phyloP scores from a whole-genome alignment of 2,888 invertebrate genomes.

The Emmelina monodactyla region DNA sequence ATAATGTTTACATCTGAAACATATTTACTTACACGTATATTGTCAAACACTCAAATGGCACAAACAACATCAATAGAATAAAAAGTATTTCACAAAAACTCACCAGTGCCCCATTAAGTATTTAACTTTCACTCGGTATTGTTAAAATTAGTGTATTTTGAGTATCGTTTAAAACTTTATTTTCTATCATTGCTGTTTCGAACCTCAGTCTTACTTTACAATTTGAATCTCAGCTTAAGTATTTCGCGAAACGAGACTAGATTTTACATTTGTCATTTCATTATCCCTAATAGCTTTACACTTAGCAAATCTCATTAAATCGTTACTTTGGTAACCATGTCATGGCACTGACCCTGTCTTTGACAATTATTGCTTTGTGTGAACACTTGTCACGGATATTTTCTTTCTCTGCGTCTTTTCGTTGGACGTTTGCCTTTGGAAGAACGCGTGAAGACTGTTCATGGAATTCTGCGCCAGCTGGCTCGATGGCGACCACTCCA shows the following conservation, averaged over 20 bases:
- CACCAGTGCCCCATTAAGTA: too few species aligned
- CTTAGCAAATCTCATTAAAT: conserved; percentile 35
- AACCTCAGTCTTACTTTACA: too few species aligned
- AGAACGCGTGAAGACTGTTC: conserved; percentile 82
- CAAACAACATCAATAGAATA: too few species aligned
- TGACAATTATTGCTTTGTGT: conserved; percentile 17
- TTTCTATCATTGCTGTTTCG: too few species aligned
- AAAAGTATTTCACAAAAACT: too few species aligned
- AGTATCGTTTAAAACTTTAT: too few species aligned
- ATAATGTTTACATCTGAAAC: background rate
- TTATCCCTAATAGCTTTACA: conserved; percentile 21
- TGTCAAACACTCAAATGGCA: too few species aligned
- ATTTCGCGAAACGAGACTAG: conserved; percentile 43
- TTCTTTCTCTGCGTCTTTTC: conserved; percentile 52
- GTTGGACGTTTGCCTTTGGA: conserved; percentile 69
- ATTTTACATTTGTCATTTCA: conserved; percentile 39
- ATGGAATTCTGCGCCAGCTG: conserved; percentile 79
- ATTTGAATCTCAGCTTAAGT: too few species aligned
- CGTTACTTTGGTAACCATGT: conserved; percentile 55
- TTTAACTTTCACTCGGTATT: too few species aligned
- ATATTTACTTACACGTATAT: background rate
- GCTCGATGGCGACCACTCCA: conserved; percentile 78
- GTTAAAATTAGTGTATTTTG: too few species aligned
- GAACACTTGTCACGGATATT: conserved; percentile 32
- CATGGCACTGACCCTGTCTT: conserved; percentile 41